phyloP scores from a whole-genome alignment of 64 coral and sea anemone genomes.

The Montipora sp. region DNA sequence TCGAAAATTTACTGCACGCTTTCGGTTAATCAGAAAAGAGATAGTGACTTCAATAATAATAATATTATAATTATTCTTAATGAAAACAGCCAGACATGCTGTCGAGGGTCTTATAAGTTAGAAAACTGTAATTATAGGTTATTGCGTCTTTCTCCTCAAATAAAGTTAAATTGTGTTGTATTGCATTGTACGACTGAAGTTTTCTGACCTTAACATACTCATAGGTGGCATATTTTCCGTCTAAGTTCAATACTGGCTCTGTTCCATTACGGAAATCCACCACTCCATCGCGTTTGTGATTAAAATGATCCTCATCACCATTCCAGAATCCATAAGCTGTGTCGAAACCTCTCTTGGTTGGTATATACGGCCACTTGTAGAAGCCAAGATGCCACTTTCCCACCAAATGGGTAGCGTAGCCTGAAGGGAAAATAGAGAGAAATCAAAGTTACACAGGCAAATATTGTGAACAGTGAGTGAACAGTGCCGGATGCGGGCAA shows the following conservation, averaged over 20 bases:
- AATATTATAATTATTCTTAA: too few relatives aligned
- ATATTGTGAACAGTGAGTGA: background rate
- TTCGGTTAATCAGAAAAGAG: too few relatives aligned
- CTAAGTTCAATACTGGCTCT: background rate
- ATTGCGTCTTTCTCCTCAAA: too few relatives aligned
- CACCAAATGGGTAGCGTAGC: constrained; percentile 64
- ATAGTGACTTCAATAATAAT: too few relatives aligned
- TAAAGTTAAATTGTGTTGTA: too few relatives aligned
- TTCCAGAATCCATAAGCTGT: constrained; percentile 52
- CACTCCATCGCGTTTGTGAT: constrained; percentile 15
- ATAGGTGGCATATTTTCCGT: constrained; percentile 44
- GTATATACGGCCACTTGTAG: constrained; percentile 61
- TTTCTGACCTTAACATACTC: constrained; percentile 42
- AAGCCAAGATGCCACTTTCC: constrained; percentile 76
- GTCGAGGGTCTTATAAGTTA: too few relatives aligned
- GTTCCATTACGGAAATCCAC: constrained; percentile 51
- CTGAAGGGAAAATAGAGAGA: background rate
- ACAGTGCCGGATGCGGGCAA: too few relatives aligned
- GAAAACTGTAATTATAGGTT: too few relatives aligned
- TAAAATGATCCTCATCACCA: constrained; percentile 60
- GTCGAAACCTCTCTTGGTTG: constrained; percentile 57
- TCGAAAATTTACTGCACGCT: too few relatives aligned
- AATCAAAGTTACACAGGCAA: background rate
- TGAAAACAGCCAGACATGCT: too few relatives aligned
- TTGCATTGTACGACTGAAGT: too few relatives aligned